These are phyloP conservation scores for Mycetomoellerius zeteki DNA, from an alignment of 1,140 invertebrate species.

Conservation along the genomic window DNA sequence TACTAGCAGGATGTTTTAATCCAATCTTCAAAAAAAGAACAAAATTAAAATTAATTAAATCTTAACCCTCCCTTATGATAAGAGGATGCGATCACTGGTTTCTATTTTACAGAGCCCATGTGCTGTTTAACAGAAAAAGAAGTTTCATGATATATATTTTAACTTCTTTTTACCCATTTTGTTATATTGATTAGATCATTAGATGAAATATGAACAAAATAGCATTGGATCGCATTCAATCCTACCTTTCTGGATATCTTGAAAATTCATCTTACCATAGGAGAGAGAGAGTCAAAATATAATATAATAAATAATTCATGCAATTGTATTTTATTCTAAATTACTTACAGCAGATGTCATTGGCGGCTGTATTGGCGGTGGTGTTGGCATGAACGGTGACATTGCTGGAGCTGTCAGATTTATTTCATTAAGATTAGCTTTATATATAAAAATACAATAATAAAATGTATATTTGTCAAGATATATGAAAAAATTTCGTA, in stretches of 20 bases:
- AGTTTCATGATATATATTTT: no score
- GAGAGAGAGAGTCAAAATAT: neutral
- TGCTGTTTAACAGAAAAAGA: no score
- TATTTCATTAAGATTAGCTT: slow-evolving; percentile 29
- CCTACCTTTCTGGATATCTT: no score
- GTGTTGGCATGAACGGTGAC: slow-evolving; percentile 85
- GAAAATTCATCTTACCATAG: no score
- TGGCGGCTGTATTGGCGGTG: slow-evolving; percentile 84
- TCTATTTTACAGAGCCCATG: no score
- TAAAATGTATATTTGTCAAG: neutral
- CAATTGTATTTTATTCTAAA: slow-evolving; percentile 15
- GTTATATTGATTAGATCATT: no score
- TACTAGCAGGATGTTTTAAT: slow-evolving; percentile 87
- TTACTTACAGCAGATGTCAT: slow-evolving; percentile 79
- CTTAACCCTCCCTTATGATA: neutral
- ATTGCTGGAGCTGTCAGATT: slow-evolving; percentile 86
- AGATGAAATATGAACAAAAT: no score
- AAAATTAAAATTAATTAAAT: slow-evolving; percentile 21
- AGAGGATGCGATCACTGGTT: no score
- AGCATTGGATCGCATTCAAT: no score
- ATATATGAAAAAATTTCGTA: slow-evolving; percentile 79
- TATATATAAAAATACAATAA: neutral
- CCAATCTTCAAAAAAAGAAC: slow-evolving; percentile 74
- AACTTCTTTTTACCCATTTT: no score
- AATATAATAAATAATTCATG: neutral